Conservation (phyloP, 2,113 vertebrate genomes). For the Eulemur macaco region DNA sequence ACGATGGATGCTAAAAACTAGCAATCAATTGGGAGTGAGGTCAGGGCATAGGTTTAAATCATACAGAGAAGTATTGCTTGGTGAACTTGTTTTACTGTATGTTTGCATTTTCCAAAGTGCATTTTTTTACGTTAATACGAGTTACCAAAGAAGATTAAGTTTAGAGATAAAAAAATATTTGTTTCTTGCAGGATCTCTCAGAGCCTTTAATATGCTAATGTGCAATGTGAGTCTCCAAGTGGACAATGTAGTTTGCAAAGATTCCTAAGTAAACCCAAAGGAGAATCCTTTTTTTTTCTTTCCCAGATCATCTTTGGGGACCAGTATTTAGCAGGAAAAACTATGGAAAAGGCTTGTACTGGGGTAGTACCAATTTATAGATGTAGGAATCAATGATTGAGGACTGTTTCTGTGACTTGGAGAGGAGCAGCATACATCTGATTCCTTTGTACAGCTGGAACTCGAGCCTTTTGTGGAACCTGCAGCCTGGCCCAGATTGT, state of each 20-base stretch:
- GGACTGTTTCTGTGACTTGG: neutral
- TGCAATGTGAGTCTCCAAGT: neutral
- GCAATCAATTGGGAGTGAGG: neutral
- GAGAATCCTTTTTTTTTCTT: neutral
- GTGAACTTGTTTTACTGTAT: neutral
- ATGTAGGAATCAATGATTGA: neutral
- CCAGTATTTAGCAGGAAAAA: neutral
- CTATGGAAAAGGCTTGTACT: neutral
- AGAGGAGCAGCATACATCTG: neutral
- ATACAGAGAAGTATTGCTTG: neutral
- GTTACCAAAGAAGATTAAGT: neutral
- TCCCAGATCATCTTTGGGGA: neutral
- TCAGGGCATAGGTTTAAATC: neutral
- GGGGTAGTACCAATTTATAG: neutral
- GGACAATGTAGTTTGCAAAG: neutral
- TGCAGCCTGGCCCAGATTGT: conserved; percentile 21
- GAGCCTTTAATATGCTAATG: neutral
- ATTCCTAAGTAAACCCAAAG: neutral
- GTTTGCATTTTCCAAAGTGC: neutral
- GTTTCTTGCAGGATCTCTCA: neutral
- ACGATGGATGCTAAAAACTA: neutral
- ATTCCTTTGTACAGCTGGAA: neutral
- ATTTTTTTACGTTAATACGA: neutral
- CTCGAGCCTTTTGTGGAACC: neutral
- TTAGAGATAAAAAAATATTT: neutral